Evolutionary conservation across 2,888 invertebrate genomes (phyloP).

Genomic region (Drosophila gaucha): DNA sequence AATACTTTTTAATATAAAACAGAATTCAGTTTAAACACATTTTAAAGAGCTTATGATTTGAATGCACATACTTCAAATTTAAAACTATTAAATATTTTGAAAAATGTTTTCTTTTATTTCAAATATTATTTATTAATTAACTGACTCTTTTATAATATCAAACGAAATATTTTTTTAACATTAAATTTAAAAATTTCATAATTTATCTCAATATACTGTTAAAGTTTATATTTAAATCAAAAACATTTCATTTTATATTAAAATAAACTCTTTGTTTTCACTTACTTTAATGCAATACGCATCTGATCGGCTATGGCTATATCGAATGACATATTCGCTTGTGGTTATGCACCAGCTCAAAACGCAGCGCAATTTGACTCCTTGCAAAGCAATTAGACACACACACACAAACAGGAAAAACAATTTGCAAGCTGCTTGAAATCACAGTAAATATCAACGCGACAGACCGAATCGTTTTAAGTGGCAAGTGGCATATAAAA

Average conservation of each 20-base stretch:
- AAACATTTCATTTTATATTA: background rate
- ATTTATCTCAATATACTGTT: too few relatives aligned
- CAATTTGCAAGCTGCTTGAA: constrained; percentile 46
- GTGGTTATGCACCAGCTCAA: constrained; percentile 28
- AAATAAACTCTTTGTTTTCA: constrained; percentile 12
- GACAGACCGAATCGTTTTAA: constrained; percentile 36
- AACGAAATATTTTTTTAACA: too few relatives aligned
- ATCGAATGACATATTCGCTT: constrained; percentile 78
- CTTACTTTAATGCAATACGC: constrained; percentile 82
- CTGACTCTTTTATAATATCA: too few relatives aligned
- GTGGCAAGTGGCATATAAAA: constrained; percentile 32
- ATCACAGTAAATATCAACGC: constrained; percentile 52
- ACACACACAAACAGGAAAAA: constrained; percentile 8
- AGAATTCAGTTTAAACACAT: too few relatives aligned
- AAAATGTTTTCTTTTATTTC: too few relatives aligned
- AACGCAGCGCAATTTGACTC: constrained; percentile 35
- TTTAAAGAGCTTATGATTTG: too few relatives aligned
- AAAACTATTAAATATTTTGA: too few relatives aligned
- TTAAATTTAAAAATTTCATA: too few relatives aligned
- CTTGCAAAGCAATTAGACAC: constrained; percentile 35
- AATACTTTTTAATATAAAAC: too few relatives aligned
- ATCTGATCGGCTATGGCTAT: constrained; percentile 83
- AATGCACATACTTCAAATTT: too few relatives aligned
- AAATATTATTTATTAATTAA: too few relatives aligned
- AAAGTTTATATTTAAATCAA: too few relatives aligned